phyloP scores from a whole-genome alignment of 2,888 invertebrate genomes.

The Dicyrtoma fusca region DNA sequence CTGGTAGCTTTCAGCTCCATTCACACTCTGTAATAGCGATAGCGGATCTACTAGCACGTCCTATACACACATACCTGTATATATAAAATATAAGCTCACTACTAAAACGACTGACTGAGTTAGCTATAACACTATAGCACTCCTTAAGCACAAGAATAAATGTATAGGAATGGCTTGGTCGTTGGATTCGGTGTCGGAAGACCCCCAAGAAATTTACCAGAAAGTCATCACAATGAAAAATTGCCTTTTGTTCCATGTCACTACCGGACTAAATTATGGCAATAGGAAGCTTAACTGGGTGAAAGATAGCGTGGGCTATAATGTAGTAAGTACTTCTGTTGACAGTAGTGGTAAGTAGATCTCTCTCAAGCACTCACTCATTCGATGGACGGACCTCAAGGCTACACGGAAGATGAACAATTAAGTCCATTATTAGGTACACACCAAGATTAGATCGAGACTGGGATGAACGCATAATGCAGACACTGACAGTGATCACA shows the following conservation, averaged over 20 bases:
- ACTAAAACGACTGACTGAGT: too few relatives aligned
- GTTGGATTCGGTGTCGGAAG: conserved; percentile 6
- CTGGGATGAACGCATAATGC: too few relatives aligned
- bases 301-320: conserved; percentile 32
- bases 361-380: too few relatives aligned
- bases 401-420: too few relatives aligned
- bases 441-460: too few relatives aligned
- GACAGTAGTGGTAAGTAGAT: background rate
- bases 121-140: too few relatives aligned
- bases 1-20: background rate
- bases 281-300: conserved; percentile 25
- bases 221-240: conserved; percentile 14
- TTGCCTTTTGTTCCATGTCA: conserved; percentile 37
- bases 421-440: too few relatives aligned
- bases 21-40: background rate
- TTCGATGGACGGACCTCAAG: too few relatives aligned
- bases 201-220: conserved; percentile 21
- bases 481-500: too few relatives aligned
- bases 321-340: background rate
- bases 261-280: conserved; percentile 31
- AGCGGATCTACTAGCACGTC: background rate
- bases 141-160: too few relatives aligned
- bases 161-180: too few relatives aligned
- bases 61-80: background rate
- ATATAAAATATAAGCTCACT: too few relatives aligned